Evolutionary conservation across 2,797 vertebrate genomes (phyloP).

Genomic region (Cyclura pinguis): DNA sequence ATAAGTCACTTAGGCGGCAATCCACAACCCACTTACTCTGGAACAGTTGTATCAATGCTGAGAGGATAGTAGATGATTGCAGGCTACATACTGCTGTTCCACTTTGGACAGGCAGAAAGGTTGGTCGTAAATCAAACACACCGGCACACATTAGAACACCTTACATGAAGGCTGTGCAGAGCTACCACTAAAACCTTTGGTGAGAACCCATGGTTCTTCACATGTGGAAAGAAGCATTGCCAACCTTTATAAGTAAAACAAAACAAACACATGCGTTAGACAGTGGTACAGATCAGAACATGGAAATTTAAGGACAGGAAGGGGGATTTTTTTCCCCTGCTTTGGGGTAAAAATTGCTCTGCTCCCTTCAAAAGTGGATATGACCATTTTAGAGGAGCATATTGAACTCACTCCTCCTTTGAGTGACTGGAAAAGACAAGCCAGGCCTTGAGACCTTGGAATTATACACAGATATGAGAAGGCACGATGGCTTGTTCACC

Average conservation of each 20-base stretch:
- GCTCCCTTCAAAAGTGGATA: too few species aligned
- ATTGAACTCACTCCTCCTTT: too few species aligned
- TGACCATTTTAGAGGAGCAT: too few species aligned
- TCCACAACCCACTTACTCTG: neutral
- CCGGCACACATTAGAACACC: neutral
- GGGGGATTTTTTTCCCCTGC: neutral
- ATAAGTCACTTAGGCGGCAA: constrained; percentile 30
- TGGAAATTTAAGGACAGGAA: neutral
- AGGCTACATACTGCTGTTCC: neutral
- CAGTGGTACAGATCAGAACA: neutral
- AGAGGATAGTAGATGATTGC: constrained; percentile 3
- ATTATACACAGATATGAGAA: too few species aligned
- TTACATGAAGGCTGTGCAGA: neutral
- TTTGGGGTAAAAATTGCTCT: neutral
- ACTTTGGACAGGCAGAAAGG: neutral
- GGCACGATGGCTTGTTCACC: too few species aligned
- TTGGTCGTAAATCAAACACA: neutral
- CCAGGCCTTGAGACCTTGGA: too few species aligned
- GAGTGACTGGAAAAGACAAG: too few species aligned
- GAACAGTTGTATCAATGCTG: neutral
- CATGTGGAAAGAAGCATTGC: neutral
- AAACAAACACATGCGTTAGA: neutral
- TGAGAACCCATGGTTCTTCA: neutral
- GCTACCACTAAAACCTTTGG: constrained; percentile 4
- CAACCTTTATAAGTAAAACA: too few species aligned